phyloP scores from a whole-genome alignment of 2,113 vertebrate species.

The Cepphus grylle region DNA sequence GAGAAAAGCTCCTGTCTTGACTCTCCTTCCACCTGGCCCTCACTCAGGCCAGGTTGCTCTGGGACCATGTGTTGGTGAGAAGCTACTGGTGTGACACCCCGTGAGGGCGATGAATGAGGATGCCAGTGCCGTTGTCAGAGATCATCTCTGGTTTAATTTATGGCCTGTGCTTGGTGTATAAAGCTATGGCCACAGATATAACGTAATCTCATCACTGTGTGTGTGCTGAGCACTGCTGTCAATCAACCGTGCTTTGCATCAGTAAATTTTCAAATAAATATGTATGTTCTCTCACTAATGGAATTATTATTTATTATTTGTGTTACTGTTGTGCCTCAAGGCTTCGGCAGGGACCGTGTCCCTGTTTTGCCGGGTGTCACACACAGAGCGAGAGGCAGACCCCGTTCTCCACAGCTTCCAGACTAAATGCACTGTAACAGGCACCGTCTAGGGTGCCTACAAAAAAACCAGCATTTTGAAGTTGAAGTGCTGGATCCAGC shows the following conservation, averaged over 20 bases:
- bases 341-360: not conserved
- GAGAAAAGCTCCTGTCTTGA: not conserved
- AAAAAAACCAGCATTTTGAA: not conserved
- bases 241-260: conserved; percentile 16
- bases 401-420: not conserved
- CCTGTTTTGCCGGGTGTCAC: not conserved
- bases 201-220: not conserved
- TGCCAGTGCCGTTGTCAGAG: not conserved
- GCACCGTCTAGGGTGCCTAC: not conserved
- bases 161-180: not conserved
- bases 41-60: not conserved
- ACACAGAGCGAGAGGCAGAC: not conserved
- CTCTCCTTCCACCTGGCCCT: not conserved
- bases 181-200: not conserved
- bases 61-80: not conserved
- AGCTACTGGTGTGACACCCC: not conserved
- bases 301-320: conserved; percentile 45
- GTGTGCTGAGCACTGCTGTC: not conserved
- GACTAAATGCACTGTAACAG: not conserved
- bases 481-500: not conserved
- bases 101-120: not conserved
- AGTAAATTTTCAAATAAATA: conserved; percentile 35
- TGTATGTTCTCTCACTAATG: not conserved
- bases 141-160: not conserved
- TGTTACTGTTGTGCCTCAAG: not conserved